Evolutionary conservation across 2,113 vertebrate species (phyloP), one percentile per base, ranked within the genome.

Genomic region (Pterophyllum scalare): DNA sequence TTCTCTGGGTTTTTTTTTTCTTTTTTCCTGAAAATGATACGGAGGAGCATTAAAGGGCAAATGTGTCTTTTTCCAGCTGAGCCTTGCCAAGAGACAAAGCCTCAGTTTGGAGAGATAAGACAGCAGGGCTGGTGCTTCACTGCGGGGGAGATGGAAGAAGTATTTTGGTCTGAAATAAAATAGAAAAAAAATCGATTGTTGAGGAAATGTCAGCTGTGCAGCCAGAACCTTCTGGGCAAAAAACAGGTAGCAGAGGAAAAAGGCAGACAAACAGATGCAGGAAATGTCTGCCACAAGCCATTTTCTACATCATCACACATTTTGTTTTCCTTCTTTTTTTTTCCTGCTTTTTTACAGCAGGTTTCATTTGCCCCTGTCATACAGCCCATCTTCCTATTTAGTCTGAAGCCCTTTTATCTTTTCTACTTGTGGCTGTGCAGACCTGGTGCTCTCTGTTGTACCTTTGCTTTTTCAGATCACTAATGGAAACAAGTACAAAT

Each of bases 131-230:
- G 60, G 28, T 52, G 64, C 62, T 62, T 82, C 76, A 49, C 88
- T 87, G 81, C 83, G 79, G 79, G 67, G 26, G 62, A 89, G 79
- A 81, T 56, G 38, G 43, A 87, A 82, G 86, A 59, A 6, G 33
- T 26, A 52, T 72, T 67, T 33, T 78, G 67, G 82, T 83, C 67
- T 59, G 81, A 87, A 85, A 80, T 54, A 20, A 62, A 83, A 75
- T 22, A 57, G 56, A 59, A 64, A 20, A 61, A 84, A 84, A 84
- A 87, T 90, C 83, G 65, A 82, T 91, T 65, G 49, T 57, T 56
- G 35, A 24, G 62, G 52, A 93, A 92, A 92, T 89, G 88, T 90
- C 88, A 91, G 81, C 72, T 3, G 31, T 85, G 87, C 75, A 81
- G 82, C 62, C 56, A 5, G 8, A 83, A 61, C 5, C 81, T 88